A percentile compares a stretch with the other conserved stretches of the same genome.
Conservation (phyloP, 1,140 invertebrate species). For the Phthorimaea operculella region DNA sequence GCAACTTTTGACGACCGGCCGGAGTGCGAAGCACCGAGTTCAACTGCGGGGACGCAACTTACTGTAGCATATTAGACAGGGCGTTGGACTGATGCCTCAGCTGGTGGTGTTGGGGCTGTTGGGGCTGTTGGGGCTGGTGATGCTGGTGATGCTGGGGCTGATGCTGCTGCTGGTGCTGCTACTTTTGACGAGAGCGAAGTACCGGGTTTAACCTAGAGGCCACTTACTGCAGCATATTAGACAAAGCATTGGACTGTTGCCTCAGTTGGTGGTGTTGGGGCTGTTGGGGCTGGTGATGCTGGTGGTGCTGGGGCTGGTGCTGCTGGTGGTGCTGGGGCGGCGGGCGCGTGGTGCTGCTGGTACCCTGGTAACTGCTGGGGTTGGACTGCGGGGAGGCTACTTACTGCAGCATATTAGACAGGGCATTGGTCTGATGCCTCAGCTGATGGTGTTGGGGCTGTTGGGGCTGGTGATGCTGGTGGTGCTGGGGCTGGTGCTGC, state of each 20-base stretch:
- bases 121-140: conserved; percentile 20
- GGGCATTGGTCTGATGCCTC: conserved; percentile 31
- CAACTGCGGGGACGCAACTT: conserved; percentile 26
- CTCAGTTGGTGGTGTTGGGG: conserved; percentile 17
- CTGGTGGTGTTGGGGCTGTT: conserved; percentile 18
- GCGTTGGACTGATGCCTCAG: conserved; percentile 33
- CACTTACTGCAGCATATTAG: conserved; percentile 55
- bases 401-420: conserved; percentile 56
- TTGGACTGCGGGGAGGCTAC: conserved; percentile 22
- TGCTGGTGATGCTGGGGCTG: conserved; percentile 18
- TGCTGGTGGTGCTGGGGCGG: conserved; percentile 22
- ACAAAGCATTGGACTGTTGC: too few relatives aligned
- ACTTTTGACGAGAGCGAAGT: too few relatives aligned
- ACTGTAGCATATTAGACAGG: conserved; percentile 55
- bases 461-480: conserved; percentile 18
- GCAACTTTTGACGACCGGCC: too few relatives aligned
- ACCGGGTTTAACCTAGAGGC: too few relatives aligned
- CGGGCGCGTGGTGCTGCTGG: conserved; percentile 17
- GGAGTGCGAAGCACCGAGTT: too few relatives aligned
- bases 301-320: conserved; percentile 24
- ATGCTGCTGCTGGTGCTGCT: conserved; percentile 17
- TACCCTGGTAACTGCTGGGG: too few relatives aligned
- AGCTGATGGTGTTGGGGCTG: conserved; percentile 23
- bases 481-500: conserved; percentile 19
- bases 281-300: conserved; percentile 18